Base-by-base conservation (phyloP, 2,888 invertebrate genomes). In the Himalopsyche kuldschensis region DNA sequence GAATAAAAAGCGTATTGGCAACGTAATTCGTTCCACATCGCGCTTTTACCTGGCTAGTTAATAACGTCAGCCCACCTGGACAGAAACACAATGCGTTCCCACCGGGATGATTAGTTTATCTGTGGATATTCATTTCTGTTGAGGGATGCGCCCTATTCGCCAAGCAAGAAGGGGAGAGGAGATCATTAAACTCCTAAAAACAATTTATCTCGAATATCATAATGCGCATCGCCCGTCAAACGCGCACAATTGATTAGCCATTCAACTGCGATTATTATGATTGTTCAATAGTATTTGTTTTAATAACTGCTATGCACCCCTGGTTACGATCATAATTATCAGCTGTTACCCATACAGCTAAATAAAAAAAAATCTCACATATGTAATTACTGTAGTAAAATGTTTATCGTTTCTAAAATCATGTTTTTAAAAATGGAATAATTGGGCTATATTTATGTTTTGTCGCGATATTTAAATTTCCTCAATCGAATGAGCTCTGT, bases 41-140 rank as follows among this genome's bases (percentile, higher is more conserved):
- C 41, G 69, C 32, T 30, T 75, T 31, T 48, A 76, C 24, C 48
- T 75, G 63, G 76, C 75, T 46, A 47, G 31, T 31, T 32, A 32
- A 31, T 78, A 32, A 63, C 69, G 69, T 30, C 55, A 24, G 82
- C 30, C 83, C 83, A 83, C 83, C 83, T 83, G 83, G 83, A 47
- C 31, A 27, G 15, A 15, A 35, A 75, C 24, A 83, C 80, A 83
- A 80, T 83, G 83, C 27, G n/a, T 20, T 78, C 80, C 83, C 69
- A 63, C 46, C 20, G 75, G 69, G 83, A 83, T 83, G 83, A 83
- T 83, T 80, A 80, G 83, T 80, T 55, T 63, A 63, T 32, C 63
- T 35, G 31, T 81, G 81, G 81, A 75, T 63, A 63, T 55, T 75
- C 35, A 27, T 78, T 78, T 75, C 41, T 69, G 35, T 10, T 20